Base-by-base conservation (phyloP, 2,888 invertebrate species). In the Tenthredo livida region DNA sequence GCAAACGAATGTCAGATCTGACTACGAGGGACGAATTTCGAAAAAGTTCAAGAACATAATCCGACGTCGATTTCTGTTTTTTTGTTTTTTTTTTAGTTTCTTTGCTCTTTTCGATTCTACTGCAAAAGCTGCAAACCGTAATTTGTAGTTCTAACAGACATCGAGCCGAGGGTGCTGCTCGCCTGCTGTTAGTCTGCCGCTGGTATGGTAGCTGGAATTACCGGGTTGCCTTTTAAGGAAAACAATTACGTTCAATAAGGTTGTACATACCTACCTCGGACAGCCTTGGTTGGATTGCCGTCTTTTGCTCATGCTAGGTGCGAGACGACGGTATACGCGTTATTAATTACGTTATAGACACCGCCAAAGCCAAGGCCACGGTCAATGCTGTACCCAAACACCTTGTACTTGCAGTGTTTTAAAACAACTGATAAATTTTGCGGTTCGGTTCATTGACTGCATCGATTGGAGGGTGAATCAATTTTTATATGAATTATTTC, bases 331-430 rank as follows among this genome's bases (percentile, higher is more conserved):
- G 37, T 40, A 37, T 40, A 37, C 33, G 85, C 86, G 86, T 87
- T 87, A 88, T 90, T 90, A 90, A 90, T 90, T 88, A 88, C 87
- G 86, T 87, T 89, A 88, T 88, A 87, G 86, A 85, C 86, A 86
- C 89, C 87, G 89, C 86, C 88, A 88, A 88, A 90, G 88, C 88
- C 90, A 90, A 90, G 90, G 90, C 89, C 88, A 86, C 80, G 58
- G 58, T 0, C 82, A 67, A 67, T 67, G 6, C 67, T 67, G 25
- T 33, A 33, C 25, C 33, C 67, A 67, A 4, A 67, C 29, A 67
- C 67, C 4, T 33, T 33, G 33, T 17, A 67, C 29, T 33, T 5
- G 33, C n/a, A n/a, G n/a, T 17, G 54, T 54, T 54, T 37, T 33
- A 33, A 2, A 54, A 0, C n/a, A 54, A 0, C 54, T 6, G 2